Base-by-base conservation (phyloP, 2,797 vertebrate genomes). In the Enoplosus armatus region DNA sequence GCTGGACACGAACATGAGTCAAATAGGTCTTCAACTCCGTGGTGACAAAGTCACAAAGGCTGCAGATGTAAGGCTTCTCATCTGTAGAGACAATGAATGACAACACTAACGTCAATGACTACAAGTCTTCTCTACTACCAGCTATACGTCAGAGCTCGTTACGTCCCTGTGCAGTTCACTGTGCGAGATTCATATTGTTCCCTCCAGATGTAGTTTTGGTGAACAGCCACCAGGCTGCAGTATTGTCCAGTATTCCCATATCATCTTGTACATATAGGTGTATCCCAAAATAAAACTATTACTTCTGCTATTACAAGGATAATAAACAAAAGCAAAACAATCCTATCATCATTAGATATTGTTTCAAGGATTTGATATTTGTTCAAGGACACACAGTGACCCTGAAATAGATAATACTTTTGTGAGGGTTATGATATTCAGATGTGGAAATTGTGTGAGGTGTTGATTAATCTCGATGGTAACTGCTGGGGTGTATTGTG, bases 41-140 rank as follows among this genome's bases (percentile, higher is more conserved):
- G 62, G 92, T 89, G 0, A 95, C 90, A 72, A 96, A 97, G 90
- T 91, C 94, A 93, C 95, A 95, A 75, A 85, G 92, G 81, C 89
- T 93, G 89, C 94, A 94, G 83, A 92, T 66, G 83, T 93, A 96
- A 43, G 95, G 95, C 90, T 96, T 97, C 92, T 94, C 93, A 90
- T 96, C 97, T 99, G 90, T 68, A 90, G 53, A 75, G 90, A 79
- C 45, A 90, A 51, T 5, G 1, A 85, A 66, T 26, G 50, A 75
- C 27, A 86, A 68, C 26, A 84, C n/a, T 74, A 66, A 82, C 58
- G 60, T 88, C 61, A 85, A 20, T 47, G 8, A 41, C 24, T 51
- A 70, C n/a, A 41, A 41, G 66, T 54, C 22, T 24, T 41, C 35
- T 54, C 47, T 56, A 22, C 55, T 47, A 68, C 22, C 24, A 72